Evolutionary conservation across 2,797 vertebrate species (phyloP).

Genomic region (Mormyrus proboscirostris): DNA sequence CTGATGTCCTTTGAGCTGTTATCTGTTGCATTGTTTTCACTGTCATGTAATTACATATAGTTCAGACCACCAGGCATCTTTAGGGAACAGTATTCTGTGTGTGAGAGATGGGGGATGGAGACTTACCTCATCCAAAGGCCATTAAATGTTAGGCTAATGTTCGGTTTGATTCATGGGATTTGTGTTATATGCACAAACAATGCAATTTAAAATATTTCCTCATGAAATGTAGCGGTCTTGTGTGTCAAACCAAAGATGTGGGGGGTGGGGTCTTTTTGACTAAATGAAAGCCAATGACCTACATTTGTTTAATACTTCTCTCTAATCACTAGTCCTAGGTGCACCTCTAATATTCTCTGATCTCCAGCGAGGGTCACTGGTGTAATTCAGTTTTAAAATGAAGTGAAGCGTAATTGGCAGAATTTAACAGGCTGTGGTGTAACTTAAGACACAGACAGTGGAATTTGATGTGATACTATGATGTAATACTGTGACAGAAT

Average conservation of each 20-base stretch:
- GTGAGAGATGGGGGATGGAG: neutral
- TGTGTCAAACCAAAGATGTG: conserved; percentile 45
- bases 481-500: neutral
- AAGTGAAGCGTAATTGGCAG: neutral
- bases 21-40: neutral
- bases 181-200: conserved; percentile 52
- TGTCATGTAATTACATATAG: neutral
- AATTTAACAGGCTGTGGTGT: neutral
- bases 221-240: conserved; percentile 16
- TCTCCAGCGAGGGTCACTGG: neutral
- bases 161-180: conserved; percentile 15
- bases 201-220: conserved; percentile 49
- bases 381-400: neutral
- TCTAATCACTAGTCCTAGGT: neutral
- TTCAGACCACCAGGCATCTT: neutral
- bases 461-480: neutral
- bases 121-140: neutral
- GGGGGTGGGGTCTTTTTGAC: neutral
- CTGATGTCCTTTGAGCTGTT: neutral
- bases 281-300: neutral
- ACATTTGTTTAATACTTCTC: neutral
- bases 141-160: neutral
- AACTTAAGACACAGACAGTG: neutral
- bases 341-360: neutral
- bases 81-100: neutral